Evolutionary conservation across 2,113 vertebrate species (phyloP).

Genomic region (Pantherophis guttatus): DNA sequence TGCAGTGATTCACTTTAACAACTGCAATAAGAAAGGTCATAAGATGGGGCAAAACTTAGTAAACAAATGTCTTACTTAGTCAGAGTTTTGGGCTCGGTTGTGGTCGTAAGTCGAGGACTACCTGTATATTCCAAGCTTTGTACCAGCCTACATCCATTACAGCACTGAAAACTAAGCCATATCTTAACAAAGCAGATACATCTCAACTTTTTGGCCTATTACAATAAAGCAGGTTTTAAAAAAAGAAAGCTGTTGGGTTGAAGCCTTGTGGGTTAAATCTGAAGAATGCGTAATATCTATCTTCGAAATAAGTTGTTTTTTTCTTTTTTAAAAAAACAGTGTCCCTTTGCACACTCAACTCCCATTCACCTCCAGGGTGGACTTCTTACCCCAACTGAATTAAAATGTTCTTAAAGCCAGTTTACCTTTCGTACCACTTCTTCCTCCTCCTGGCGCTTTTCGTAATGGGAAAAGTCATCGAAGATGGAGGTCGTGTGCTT

Average conservation of each 20-base stretch:
- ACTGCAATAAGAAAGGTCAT: not conserved
- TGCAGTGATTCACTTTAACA: not conserved
- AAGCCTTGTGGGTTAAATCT: not conserved
- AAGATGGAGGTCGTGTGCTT: slow-evolving; percentile 99
- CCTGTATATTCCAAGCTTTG: not conserved
- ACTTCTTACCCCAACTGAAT: slow-evolving; percentile 55
- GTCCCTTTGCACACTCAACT: slow-evolving; percentile 50
- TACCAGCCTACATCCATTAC: not conserved
- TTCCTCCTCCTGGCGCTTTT: slow-evolving; percentile 94
- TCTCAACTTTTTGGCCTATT: not conserved
- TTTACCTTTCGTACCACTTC: slow-evolving; percentile 93
- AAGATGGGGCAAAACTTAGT: not conserved
- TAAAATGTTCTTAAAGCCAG: slow-evolving; percentile 56
- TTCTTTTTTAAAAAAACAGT: slow-evolving; percentile 23
- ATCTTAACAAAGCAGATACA: slow-evolving; percentile 9
- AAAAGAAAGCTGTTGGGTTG: not conserved
- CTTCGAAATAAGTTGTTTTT: not conserved
- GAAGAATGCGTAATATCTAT: not conserved
- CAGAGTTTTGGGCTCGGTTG: not conserved
- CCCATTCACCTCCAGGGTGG: slow-evolving; percentile 50
- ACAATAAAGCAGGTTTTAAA: not conserved
- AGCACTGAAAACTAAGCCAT: slow-evolving; percentile 9
- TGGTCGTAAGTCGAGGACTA: not conserved
- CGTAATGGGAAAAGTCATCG: slow-evolving; percentile 97
- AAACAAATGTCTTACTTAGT: not conserved